Percentiles rank a stretch among this genome's conserved stretches.
These are phyloP conservation scores for Pachydiplax longipennis DNA, from an alignment of 2,888 invertebrate species.

Conservation along the genomic window DNA sequence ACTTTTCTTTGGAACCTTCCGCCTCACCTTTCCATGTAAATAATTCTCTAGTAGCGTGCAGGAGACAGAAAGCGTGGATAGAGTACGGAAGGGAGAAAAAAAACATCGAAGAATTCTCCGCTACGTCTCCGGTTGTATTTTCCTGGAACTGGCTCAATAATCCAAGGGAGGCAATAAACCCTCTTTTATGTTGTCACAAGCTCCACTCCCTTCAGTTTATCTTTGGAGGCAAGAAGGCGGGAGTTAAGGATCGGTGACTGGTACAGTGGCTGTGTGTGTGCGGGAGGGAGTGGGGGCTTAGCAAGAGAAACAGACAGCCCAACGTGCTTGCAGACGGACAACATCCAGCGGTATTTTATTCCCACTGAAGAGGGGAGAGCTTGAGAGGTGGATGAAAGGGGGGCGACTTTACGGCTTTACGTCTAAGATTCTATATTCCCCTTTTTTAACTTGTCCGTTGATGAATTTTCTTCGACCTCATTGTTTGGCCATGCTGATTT, in stretches of 20 bases:
- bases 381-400: background rate
- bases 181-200: constrained; percentile 23
- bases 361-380: background rate
- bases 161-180: constrained; percentile 4
- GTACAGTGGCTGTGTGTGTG: background rate
- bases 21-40: background rate
- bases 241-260: background rate
- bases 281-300: background rate
- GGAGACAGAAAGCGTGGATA: background rate
- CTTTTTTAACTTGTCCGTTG: too few relatives aligned
- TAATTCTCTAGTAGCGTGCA: background rate
- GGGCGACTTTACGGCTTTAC: background rate
- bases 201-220: background rate
- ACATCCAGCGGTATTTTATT: background rate
- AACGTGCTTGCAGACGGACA: background rate
- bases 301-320: background rate
- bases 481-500: too few relatives aligned
- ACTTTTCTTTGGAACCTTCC: background rate
- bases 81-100: too few relatives aligned
- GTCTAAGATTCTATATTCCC: too few relatives aligned
- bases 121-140: background rate
- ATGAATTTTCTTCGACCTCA: too few relatives aligned
- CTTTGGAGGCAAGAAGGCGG: background rate
- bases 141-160: constrained; percentile 4
- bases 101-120: background rate